A percentile compares a stretch with the other conserved stretches of the same genome.
phyloP scores from a whole-genome alignment of 2,797 vertebrate species.

The Galagoides demidoff region DNA sequence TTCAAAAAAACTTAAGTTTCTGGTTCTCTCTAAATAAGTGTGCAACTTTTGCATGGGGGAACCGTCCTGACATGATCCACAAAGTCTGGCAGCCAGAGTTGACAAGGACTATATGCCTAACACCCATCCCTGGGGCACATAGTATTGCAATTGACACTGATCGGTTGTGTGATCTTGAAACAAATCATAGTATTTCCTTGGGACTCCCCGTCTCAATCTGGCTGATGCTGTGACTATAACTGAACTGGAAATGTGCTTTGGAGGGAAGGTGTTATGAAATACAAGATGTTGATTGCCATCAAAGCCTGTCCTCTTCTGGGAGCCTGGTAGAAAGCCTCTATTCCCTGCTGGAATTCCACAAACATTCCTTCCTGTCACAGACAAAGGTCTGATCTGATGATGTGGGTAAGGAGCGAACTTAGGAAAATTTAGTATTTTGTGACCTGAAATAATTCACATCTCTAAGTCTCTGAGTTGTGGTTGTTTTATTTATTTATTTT shows the following conservation, averaged over 20 bases:
- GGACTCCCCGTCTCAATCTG: background rate
- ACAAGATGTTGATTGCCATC: background rate
- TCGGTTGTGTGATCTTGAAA: background rate
- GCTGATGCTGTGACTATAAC: background rate
- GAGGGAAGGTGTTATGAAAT: slow-evolving; percentile 9
- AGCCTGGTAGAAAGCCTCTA: background rate
- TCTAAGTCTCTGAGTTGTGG: background rate
- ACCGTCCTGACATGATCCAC: background rate
- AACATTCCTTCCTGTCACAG: background rate
- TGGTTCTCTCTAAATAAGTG: background rate
- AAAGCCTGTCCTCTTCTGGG: background rate
- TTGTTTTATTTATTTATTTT: background rate
- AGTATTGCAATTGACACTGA: background rate
- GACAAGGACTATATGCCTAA: background rate
- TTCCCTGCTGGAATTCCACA: background rate
- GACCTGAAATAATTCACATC: background rate
- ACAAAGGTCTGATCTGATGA: background rate
- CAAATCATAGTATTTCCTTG: background rate
- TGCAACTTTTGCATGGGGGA: background rate
- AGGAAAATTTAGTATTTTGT: background rate
- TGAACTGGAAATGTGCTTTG: background rate
- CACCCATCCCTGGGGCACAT: background rate
- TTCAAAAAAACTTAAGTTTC: background rate
- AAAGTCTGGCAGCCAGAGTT: background rate
- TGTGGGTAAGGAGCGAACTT: background rate